These are phyloP conservation scores for Bombus pascuorum DNA, from an alignment of 1,140 invertebrate species.

Conservation along the genomic window DNA sequence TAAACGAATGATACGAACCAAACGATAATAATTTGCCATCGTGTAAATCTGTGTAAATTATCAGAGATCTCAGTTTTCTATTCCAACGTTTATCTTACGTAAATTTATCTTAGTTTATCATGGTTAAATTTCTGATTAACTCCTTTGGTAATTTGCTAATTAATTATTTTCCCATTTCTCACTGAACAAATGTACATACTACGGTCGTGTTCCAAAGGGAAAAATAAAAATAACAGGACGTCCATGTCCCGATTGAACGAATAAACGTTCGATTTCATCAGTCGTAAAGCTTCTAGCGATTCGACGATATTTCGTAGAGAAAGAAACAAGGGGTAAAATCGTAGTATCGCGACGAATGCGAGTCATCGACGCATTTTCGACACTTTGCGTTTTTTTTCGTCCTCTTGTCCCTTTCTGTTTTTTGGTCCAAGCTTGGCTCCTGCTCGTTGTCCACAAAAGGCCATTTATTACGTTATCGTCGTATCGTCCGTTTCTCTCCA, in stretches of 20 bases:
- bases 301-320: not conserved
- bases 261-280: not conserved
- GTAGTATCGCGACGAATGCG: conserved; percentile 28
- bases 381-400: not conserved
- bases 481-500: not conserved
- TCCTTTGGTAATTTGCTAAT: no score
- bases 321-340: conserved; percentile 3
- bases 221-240: not conserved
- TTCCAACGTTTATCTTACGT: no score
- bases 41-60: not conserved
- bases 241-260: not conserved
- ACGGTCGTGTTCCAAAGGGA: not conserved
- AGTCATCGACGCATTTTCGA: not conserved
- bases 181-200: not conserved
- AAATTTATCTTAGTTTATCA: not conserved
- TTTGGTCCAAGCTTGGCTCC: not conserved
- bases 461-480: conserved; percentile 32
- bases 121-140: not conserved
- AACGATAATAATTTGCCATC: conserved; percentile 49
- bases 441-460: conserved; percentile 32
- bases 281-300: conserved; percentile 22
- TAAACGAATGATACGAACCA: conserved; percentile 51
- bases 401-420: not conserved
- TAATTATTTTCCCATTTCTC: no score
- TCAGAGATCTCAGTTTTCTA: no score